A percentile compares a stretch with the other conserved stretches of the same genome.
These are phyloP conservation scores for Acromyrmex echinatior DNA, from an alignment of 1,140 invertebrate genomes.

Conservation along the genomic window DNA sequence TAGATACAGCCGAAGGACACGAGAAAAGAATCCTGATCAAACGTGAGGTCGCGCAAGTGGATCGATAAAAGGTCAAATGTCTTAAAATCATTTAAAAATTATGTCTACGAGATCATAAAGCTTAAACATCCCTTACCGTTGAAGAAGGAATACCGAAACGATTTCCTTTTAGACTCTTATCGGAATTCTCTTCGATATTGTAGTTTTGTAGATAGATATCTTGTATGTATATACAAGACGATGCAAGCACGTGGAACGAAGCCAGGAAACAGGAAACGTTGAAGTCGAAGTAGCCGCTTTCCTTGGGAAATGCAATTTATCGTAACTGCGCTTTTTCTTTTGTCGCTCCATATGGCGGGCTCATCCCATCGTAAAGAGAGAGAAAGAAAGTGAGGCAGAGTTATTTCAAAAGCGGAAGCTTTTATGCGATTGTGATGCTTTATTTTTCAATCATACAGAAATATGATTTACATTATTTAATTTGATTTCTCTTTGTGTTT, in stretches of 20 bases:
- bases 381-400: background rate
- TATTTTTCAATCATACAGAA: constrained; percentile 31
- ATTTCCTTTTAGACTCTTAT: constrained; percentile 81
- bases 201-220: constrained; percentile 45
- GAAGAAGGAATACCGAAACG: constrained; percentile 72
- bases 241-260: constrained; percentile 79
- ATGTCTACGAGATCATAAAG: constrained; percentile 47
- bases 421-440: constrained; percentile 59
- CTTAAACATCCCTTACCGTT: constrained; percentile 74
- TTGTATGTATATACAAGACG: constrained; percentile 61
- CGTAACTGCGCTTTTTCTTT: constrained; percentile 76
- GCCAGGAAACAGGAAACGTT: constrained; percentile 84
- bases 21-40: constrained; percentile 3
- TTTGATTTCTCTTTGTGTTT: constrained; percentile 53
- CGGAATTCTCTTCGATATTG: constrained; percentile 84
- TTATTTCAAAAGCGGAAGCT: constrained; percentile 57
- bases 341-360: constrained; percentile 58
- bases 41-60: background rate
- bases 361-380: constrained; percentile 73
- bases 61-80: constrained; percentile 9
- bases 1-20: background rate
- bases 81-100: constrained; percentile 39
- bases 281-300: constrained; percentile 81
- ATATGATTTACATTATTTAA: constrained; percentile 39
- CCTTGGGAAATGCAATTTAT: constrained; percentile 83